Evolutionary conservation across 1,140 invertebrate genomes (phyloP).

Genomic region (Microplitis mediator): DNA sequence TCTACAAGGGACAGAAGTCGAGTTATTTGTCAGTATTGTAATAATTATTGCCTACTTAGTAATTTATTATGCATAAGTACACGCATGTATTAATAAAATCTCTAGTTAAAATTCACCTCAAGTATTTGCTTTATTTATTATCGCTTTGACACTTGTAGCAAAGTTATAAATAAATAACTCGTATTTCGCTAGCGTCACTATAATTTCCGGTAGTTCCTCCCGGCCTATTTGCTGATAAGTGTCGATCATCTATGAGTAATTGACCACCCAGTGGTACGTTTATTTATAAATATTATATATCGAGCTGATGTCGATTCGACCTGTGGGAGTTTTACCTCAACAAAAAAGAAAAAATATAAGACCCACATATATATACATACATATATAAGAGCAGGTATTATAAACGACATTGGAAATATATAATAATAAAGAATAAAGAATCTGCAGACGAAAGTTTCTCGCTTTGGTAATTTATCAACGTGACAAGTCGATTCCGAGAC

Average conservation of each 20-base stretch:
- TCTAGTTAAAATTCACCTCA: no score
- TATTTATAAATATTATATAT: constrained; percentile 29
- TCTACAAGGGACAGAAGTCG: no score
- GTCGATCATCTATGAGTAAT: constrained; percentile 56
- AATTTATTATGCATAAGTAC: no score
- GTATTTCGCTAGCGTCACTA: constrained; percentile 28
- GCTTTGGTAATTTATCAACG: constrained; percentile 57
- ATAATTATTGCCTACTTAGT: no score
- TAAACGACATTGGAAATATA: not conserved
- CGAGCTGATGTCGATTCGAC: no score
- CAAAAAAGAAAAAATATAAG: no score
- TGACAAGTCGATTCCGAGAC: constrained; percentile 54
- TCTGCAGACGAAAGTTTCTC: constrained; percentile 40
- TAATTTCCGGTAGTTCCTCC: constrained; percentile 24
- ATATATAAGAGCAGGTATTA: not conserved
- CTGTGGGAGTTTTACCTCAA: no score
- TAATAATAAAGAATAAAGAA: not conserved
- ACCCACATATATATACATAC: not conserved
- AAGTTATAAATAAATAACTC: not conserved
- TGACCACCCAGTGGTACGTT: constrained; percentile 38
- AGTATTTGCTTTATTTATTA: not conserved
- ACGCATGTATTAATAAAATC: no score
- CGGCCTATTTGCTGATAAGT: constrained; percentile 36
- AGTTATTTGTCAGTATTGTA: no score
- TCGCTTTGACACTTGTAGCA: constrained; percentile 10